phyloP scores from a whole-genome alignment of 2,113 vertebrate genomes.

The Peromyscus polionotus region DNA sequence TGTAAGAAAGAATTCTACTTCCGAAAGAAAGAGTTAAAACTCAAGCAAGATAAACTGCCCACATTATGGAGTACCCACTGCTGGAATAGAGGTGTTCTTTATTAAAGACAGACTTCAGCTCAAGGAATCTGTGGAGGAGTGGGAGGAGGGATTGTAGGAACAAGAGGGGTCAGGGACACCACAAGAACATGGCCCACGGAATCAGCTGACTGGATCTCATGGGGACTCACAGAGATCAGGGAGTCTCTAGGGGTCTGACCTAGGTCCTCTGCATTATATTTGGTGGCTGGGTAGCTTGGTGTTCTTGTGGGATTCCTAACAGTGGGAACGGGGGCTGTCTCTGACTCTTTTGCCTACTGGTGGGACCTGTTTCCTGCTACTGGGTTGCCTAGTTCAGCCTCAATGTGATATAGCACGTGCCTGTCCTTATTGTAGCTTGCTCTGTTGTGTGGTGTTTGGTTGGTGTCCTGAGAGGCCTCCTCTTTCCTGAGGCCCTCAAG shows the following conservation, averaged over 20 bases:
- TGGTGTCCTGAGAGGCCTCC: neutral
- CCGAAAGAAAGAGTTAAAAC: conserved; percentile 72
- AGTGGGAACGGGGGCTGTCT: neutral
- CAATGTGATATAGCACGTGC: neutral
- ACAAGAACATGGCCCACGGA: neutral
- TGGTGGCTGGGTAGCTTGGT: neutral
- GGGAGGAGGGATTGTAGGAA: neutral
- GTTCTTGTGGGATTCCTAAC: neutral
- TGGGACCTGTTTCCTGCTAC: neutral
- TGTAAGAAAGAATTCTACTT: conserved; percentile 69
- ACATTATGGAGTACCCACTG: neutral
- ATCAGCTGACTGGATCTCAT: neutral
- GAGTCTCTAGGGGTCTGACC: neutral
- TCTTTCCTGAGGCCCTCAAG: neutral
- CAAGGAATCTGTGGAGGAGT: neutral
- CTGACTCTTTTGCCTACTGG: neutral
- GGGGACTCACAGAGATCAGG: neutral
- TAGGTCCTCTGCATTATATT: neutral
- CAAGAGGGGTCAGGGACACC: neutral
- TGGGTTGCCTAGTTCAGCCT: neutral
- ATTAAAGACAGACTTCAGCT: neutral
- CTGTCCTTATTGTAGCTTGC: neutral
- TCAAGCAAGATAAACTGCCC: neutral
- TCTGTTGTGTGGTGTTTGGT: neutral
- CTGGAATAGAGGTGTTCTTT: neutral